These are phyloP conservation scores for Littorina saxatilis DNA, from an alignment of 1,140 invertebrate species.

Conservation along the genomic window DNA sequence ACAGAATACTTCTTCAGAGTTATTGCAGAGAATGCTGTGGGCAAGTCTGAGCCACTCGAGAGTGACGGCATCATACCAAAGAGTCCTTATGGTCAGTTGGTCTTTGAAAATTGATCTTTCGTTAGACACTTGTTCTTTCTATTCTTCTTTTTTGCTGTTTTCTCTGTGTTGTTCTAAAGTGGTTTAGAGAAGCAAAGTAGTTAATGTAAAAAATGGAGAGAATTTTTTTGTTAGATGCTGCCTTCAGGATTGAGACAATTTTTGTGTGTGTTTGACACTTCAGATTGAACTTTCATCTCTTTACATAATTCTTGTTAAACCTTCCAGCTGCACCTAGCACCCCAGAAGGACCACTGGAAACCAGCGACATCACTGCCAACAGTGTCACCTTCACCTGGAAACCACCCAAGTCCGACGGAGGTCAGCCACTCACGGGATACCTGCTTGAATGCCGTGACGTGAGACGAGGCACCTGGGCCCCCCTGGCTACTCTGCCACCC, in stretches of 20 bases:
- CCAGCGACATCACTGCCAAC: constrained; percentile 73
- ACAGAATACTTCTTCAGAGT: constrained; percentile 98
- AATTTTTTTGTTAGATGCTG: no score
- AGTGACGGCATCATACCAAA: constrained; percentile 85
- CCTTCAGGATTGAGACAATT: no score
- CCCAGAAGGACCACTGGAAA: constrained; percentile 81
- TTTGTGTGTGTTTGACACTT: no score
- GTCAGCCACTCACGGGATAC: constrained; percentile 92
- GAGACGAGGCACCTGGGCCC: constrained; percentile 60
- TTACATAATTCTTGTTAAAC: background rate
- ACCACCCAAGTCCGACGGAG: constrained; percentile 93
- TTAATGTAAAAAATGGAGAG: no score
- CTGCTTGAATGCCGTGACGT: constrained; percentile 90
- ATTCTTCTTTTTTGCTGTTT: no score
- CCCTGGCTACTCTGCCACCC: constrained; percentile 56
- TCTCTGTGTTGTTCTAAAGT: no score
- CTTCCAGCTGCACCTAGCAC: constrained; percentile 71
- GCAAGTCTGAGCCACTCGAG: constrained; percentile 92
- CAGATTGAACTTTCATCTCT: no score
- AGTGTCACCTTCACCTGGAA: constrained; percentile 66
- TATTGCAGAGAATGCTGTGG: constrained; percentile 97
- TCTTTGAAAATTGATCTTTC: background rate
- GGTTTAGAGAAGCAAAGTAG: no score
- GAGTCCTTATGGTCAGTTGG: constrained; percentile 62
- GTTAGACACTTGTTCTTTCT: no score